A percentile compares a stretch with the other conserved stretches of the same genome.
Conservation (phyloP, 2,797 vertebrate genomes). For the Rhodeus uyekii region DNA sequence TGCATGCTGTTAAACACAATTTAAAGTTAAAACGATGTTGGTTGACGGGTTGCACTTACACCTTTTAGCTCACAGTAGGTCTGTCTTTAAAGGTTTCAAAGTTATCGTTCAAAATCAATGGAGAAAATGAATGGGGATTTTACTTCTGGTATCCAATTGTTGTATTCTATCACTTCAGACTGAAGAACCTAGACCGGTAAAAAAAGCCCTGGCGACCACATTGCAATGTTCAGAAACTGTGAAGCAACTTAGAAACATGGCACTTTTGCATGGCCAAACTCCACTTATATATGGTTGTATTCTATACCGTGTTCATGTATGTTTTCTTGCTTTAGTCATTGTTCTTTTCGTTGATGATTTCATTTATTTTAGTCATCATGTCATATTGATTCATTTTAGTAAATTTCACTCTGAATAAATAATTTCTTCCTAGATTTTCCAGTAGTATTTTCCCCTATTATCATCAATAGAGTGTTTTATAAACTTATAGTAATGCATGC, state of each 20-base stretch:
- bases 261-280: not conserved
- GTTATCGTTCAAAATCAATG: no score
- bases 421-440: not conserved
- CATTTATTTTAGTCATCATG: not conserved
- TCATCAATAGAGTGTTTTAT: not conserved
- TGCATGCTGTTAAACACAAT: no score
- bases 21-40: no score
- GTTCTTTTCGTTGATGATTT: not conserved
- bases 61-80: no score
- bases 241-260: not conserved
- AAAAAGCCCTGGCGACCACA: no score
- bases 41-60: no score
- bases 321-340: not conserved
- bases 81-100: no score
- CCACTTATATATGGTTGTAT: not conserved
- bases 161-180: no score
- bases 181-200: no score
- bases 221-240: no score
- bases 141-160: no score
- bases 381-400: not conserved
- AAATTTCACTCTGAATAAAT: not conserved
- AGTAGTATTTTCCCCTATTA: not conserved
- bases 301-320: not conserved
- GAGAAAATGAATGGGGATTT: no score
- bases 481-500: not conserved